phyloP scores from a whole-genome alignment of 2,888 invertebrate species.

The Ornithoptera priamus region DNA sequence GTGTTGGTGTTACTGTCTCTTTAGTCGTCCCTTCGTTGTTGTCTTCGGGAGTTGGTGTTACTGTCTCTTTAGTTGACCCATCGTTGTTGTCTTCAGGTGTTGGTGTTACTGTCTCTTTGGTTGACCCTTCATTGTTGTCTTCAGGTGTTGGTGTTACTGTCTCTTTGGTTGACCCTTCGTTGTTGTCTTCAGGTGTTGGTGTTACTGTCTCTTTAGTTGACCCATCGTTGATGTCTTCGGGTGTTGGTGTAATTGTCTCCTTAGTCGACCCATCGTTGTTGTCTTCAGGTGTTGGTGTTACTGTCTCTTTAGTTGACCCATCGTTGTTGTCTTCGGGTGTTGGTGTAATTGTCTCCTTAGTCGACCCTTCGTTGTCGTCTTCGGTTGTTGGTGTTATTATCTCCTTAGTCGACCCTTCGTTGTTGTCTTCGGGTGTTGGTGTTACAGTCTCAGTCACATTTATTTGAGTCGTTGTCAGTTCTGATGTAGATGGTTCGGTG shows the following conservation, averaged over 20 bases:
- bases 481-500: slow-evolving; percentile 3
- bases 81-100: background rate
- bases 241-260: background rate
- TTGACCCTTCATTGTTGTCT: background rate
- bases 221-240: background rate
- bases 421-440: background rate
- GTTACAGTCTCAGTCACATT: slow-evolving; percentile 1
- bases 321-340: background rate
- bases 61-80: background rate
- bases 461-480: slow-evolving; percentile 6
- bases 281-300: slow-evolving; percentile 1
- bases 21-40: background rate
- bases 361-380: background rate
- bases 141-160: slow-evolving; percentile 3
- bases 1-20: slow-evolving; percentile 1
- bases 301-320: background rate
- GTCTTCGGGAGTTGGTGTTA: slow-evolving; percentile 1
- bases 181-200: background rate
- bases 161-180: background rate
- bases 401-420: background rate
- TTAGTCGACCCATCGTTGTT: background rate
- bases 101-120: background rate
- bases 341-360: background rate
- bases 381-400: background rate
- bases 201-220: background rate